Conservation (phyloP, 2,797 vertebrate species). For the Naso thynnoides region DNA sequence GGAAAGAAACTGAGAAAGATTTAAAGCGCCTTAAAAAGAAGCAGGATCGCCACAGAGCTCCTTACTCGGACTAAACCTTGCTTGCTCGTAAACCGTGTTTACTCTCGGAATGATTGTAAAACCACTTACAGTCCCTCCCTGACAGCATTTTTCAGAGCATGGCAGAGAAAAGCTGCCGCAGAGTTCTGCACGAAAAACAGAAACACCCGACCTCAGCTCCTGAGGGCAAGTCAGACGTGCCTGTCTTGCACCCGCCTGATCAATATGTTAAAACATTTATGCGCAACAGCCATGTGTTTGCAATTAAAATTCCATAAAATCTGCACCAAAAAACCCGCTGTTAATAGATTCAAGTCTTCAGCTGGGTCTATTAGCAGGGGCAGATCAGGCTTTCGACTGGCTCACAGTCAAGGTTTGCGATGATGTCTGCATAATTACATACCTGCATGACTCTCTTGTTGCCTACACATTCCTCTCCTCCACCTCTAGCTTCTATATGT, state of each 20-base stretch:
- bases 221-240: constrained; percentile 37
- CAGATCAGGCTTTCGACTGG: constrained; percentile 46
- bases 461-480: constrained; percentile 18
- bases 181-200: constrained; percentile 27
- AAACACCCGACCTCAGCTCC: constrained; percentile 31
- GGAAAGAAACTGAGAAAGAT: constrained; percentile 41
- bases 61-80: constrained; percentile 58
- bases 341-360: constrained; percentile 58
- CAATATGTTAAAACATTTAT: constrained; percentile 78
- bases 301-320: constrained; percentile 76
- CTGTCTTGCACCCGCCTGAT: constrained; percentile 48
- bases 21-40: constrained; percentile 48
- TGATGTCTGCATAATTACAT: constrained; percentile 60
- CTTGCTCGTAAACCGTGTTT: constrained; percentile 73
- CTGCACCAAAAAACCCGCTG: constrained; percentile 31
- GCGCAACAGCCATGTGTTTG: constrained; percentile 64
- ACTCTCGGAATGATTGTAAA: constrained; percentile 71
- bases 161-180: constrained; percentile 30
- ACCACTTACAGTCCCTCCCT: constrained; percentile 62
- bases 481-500: background rate
- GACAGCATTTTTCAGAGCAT: constrained; percentile 42
- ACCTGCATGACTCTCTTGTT: constrained; percentile 50
- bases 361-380: constrained; percentile 49
- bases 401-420: constrained; percentile 54
- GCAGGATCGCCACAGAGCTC: constrained; percentile 35